Conservation (phyloP, 2,113 vertebrate species). For the Etheostoma cragini region DNA sequence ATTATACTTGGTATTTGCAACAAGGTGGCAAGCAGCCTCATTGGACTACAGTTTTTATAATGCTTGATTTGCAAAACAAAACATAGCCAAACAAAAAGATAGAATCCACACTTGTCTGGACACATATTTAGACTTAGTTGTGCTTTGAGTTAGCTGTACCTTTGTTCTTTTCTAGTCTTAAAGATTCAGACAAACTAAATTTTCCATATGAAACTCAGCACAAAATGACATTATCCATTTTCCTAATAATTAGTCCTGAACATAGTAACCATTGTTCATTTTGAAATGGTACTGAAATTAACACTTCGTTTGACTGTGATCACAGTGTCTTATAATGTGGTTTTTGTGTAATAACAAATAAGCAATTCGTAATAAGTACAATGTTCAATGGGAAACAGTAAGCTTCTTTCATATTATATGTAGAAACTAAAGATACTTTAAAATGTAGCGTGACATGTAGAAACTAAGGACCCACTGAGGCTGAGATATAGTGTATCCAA, state of each 20-base stretch:
- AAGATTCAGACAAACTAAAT: background rate
- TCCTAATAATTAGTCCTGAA: background rate
- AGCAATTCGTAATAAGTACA: background rate
- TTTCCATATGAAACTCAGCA: background rate
- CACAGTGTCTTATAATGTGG: background rate
- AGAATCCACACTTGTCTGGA: background rate
- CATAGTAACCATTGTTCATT: background rate
- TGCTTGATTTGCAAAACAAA: constrained; percentile 19
- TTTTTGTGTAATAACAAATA: background rate
- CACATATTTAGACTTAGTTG: background rate
- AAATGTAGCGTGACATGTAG: background rate
- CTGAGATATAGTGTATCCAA: constrained; percentile 16
- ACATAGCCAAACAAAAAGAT: background rate
- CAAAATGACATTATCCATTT: background rate
- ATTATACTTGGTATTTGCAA: background rate
- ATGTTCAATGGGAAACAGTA: background rate
- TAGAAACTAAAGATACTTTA: background rate
- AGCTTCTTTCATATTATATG: background rate
- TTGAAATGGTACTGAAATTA: background rate
- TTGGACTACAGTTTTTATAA: background rate
- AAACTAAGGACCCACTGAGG: background rate
- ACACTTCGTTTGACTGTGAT: constrained; percentile 9
- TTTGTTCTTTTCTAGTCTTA: background rate
- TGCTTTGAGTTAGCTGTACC: background rate
- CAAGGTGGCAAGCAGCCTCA: background rate